Evolutionary conservation across 2,888 invertebrate genomes (phyloP), one percentile per base, ranked within the genome.

Genomic region (Scaptodrosophila latifasciaeformis): DNA sequence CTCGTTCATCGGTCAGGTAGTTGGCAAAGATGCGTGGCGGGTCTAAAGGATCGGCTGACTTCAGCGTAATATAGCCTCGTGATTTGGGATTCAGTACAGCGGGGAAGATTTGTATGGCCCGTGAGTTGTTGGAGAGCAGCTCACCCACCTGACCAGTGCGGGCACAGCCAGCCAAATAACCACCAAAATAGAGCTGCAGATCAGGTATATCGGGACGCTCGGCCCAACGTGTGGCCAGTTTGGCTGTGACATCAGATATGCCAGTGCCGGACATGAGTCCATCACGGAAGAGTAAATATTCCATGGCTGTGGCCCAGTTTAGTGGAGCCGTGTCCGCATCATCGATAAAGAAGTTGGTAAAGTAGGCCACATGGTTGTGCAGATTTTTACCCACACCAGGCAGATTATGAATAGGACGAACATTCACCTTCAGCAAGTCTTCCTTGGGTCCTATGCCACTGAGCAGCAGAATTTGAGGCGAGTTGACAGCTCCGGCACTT

Each of bases 261-360:
- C 95, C 95, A 35, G 95, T 95, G 15, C 95, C 95, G 10, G 95
- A 94, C 94, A 96, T 95, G 0, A 95, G 88, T 1, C 95, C 95
- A 83, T 96, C 95, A 51, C 95, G 90, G 86, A 95, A 95, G 9
- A 96, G 89, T 21, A 96, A 86, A 76, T 95, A 96, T 84, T 96
- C 96, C 94, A 95, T 95, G 1, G 95, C 95, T 0, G 95, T 95
- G 13, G 95, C 95, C 95, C 95, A 95, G 86, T 95, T 95, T n/a
- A 95, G 88, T 0, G 95, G 92, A 0, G 93, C 89, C 0, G 94
- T 94, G 80, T 95, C 93, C 54, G 94, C 92, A 81, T 96, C 94
- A 65, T 93, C 93, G 47, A 95, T 92, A 59, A 90, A 89, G 87
- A 94, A 96, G 85, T 90, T 92, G 44, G 94, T 86, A 80, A 93